Conservation (phyloP, 2,797 vertebrate genomes). For the Lophius americanus region DNA sequence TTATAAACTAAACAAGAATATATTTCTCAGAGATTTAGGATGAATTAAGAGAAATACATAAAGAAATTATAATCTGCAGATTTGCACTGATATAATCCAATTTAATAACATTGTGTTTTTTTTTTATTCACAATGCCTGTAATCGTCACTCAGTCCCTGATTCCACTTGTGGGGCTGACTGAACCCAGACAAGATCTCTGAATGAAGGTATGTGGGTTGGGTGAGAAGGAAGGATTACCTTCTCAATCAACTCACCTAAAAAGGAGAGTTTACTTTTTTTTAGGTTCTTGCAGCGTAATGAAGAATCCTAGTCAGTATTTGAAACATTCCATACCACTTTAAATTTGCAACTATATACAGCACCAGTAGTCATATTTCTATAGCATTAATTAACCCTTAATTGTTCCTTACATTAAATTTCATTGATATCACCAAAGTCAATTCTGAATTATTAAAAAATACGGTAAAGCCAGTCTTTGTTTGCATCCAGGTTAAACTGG, state of each 20-base stretch:
- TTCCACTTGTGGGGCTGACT: constrained; percentile 11
- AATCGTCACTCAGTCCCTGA: constrained; percentile 4
- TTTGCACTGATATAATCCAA: neutral
- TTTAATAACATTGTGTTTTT: constrained; percentile 6
- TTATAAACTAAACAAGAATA: neutral
- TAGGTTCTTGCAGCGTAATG: constrained; percentile 13
- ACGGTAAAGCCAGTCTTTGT: neutral
- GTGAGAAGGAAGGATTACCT: neutral
- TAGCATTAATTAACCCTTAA: too few relatives aligned
- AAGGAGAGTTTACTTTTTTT: constrained; percentile 11
- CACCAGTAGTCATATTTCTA: constrained; percentile 37
- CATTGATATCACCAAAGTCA: constrained; percentile 6
- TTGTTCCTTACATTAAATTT: neutral
- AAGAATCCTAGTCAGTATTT: constrained; percentile 24
- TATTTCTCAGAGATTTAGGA: neutral
- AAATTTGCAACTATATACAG: constrained; percentile 17
- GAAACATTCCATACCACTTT: constrained; percentile 61
- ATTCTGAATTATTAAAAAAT: neutral
- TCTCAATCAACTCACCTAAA: neutral
- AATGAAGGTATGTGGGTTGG: constrained; percentile 49
- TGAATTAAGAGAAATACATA: neutral
- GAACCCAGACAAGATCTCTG: constrained; percentile 16
- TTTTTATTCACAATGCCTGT: constrained; percentile 25
- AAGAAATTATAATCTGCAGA: neutral
- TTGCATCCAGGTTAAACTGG: constrained; percentile 11